phyloP scores from a whole-genome alignment of 1,140 invertebrate genomes.

The Homalodisca vitripennis region DNA sequence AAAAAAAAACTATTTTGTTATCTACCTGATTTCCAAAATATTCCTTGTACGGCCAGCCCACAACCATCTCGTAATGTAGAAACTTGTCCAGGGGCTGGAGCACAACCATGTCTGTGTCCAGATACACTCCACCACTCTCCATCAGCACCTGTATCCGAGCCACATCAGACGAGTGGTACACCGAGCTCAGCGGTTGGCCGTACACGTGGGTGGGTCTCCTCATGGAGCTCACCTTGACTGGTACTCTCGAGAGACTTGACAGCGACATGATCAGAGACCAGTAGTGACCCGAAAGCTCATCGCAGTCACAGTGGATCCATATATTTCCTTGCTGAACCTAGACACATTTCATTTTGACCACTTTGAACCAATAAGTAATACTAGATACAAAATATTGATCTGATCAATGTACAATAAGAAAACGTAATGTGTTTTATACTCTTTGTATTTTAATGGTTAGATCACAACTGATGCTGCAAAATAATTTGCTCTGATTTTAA shows the following conservation, averaged over 20 bases:
- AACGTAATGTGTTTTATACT: not conserved
- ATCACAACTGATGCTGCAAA: not conserved
- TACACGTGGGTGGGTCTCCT: conserved; percentile 42
- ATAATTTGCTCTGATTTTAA: not conserved
- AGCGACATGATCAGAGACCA: conserved; percentile 38
- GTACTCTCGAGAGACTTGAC: conserved; percentile 28
- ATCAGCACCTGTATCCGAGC: conserved; percentile 45
- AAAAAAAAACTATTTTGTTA: no score
- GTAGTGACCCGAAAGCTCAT: conserved; percentile 39
- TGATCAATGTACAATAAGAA: not conserved
- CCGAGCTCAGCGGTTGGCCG: conserved; percentile 44
- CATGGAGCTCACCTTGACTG: conserved; percentile 33
- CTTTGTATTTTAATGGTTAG: not conserved
- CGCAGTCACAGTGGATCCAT: conserved; percentile 41
- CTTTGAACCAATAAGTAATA: not conserved
- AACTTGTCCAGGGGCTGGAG: conserved; percentile 47
- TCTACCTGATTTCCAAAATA: conserved; percentile 44
- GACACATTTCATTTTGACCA: conserved; percentile 3
- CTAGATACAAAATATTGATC: not conserved
- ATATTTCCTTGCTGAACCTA: conserved; percentile 42
- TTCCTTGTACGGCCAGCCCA: conserved; percentile 48
- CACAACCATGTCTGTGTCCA: conserved; percentile 49
- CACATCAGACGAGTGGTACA: conserved; percentile 49
- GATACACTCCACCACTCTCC: conserved; percentile 48
- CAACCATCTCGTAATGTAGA: conserved; percentile 46